Percentiles rank a stretch among this genome's conserved stretches.
phyloP scores from a whole-genome alignment of 1,140 invertebrate species.

The Ericerus pela region DNA sequence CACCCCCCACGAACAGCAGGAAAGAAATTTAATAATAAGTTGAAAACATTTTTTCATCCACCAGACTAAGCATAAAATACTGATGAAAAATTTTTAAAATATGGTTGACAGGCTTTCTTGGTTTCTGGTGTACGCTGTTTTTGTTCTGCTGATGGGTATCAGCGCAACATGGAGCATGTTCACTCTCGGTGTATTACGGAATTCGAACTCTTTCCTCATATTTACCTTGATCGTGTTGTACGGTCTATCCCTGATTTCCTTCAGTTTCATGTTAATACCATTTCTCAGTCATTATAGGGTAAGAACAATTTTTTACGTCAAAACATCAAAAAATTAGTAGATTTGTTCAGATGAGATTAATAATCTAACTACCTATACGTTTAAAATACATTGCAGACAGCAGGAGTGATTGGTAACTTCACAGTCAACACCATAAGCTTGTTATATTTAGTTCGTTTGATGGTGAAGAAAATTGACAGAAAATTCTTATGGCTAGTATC shows the following conservation, averaged over 20 bases:
- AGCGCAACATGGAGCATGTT: conserved; percentile 54
- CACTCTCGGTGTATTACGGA: conserved; percentile 53
- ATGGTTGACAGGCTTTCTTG: conserved; percentile 66
- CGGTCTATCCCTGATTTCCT: conserved; percentile 64
- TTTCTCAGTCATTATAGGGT: conserved; percentile 73
- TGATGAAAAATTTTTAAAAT: conserved; percentile 26
- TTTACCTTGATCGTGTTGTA: conserved; percentile 64
- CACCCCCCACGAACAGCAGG: no score
- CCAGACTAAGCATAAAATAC: no score
- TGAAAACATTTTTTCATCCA: no score
- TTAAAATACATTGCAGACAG: conserved; percentile 40
- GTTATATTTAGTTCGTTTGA: conserved; percentile 64
- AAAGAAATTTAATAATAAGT: no score
- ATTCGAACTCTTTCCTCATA: conserved; percentile 60
- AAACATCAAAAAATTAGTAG: conserved; percentile 50
- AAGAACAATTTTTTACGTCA: conserved; percentile 33
- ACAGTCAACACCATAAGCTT: conserved; percentile 57
- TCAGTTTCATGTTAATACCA: conserved; percentile 67
- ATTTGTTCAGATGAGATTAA: conserved; percentile 41
- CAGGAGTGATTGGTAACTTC: conserved; percentile 62
- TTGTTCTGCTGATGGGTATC: conserved; percentile 52
- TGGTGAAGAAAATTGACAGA: conserved; percentile 46
- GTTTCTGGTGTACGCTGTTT: conserved; percentile 62
- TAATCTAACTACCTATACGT: conserved; percentile 2
- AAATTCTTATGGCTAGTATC: conserved; percentile 58